Base-by-base conservation (phyloP, 2,888 invertebrate genomes). In the Apoderus coryli region DNA sequence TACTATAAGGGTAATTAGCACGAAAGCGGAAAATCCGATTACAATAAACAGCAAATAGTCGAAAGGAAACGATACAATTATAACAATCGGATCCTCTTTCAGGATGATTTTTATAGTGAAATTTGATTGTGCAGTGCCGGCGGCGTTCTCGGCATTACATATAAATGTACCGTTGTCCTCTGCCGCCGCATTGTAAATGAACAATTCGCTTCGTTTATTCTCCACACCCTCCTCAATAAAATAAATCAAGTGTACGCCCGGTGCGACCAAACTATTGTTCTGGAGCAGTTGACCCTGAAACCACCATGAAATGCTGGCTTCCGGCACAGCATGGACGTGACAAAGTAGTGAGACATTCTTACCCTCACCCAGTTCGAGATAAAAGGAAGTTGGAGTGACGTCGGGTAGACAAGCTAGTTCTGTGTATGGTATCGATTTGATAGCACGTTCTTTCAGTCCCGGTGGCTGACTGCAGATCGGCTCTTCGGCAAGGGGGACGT, bases 131-230 rank as follows among this genome's bases (percentile, higher is more conserved):
- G 75, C 66, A 37, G 65, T 69, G 6, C 88, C 88, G 0, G 85
- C 88, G 6, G 76, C 70, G 52, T 88, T 88, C 49, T 81, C 79
- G 0, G 86, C 86, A 9, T 78, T 66, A 54, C 89, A 90, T 3
- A 78, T 70, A 52, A 84, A 88, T 5, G 79, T 81, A 4, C 88
- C 88, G 48, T 86, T 85, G 50, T 86, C 82, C 40, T 78, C 79
- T 22, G 67, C 67, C 16, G 73, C 75, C 12, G 79, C 73, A 52
- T 80, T 79, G 48, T 74, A 74, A 45, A 85, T 77, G 48, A 77
- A 75, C 33, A 85, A 64, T 56, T 82, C 80, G 48, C 80, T 80
- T 41, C 70, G 71, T 57, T 79, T 79, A 48, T 79, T 76, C 42
- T 73, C 72, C 2, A 65, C 29, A n/a, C 75, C 75, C 46, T 75